phyloP scores from a whole-genome alignment of 2,797 vertebrate species.

The Leuciscus waleckii region DNA sequence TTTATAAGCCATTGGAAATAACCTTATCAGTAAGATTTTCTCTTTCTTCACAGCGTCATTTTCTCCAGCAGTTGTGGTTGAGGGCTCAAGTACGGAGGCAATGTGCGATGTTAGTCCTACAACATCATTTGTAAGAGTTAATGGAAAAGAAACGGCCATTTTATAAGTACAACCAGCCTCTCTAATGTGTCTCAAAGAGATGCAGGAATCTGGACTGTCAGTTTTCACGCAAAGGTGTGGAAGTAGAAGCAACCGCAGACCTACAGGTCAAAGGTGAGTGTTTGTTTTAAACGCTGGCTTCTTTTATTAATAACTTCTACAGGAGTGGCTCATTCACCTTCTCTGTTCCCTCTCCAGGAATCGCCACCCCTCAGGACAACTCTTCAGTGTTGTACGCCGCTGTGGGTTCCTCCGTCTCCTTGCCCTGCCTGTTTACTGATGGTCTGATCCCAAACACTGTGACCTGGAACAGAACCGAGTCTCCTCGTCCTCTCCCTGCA shows the following conservation, averaged over 20 bases:
- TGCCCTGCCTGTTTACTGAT: constrained; percentile 76
- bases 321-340: background rate
- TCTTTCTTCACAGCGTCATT: constrained; percentile 67
- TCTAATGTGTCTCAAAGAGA: constrained; percentile 51
- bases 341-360: constrained; percentile 68
- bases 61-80: constrained; percentile 54
- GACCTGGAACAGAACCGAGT: constrained; percentile 66
- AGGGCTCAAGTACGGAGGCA: constrained; percentile 52
- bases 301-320: background rate
- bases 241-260: constrained; percentile 52
- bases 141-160: constrained; percentile 67
- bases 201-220: constrained; percentile 75
- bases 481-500: constrained; percentile 28
- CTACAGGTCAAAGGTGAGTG: constrained; percentile 74
- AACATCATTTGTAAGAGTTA: background rate
- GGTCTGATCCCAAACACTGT: constrained; percentile 39
- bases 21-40: background rate
- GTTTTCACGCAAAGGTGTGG: constrained; percentile 13
- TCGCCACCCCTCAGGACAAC: constrained; percentile 67
- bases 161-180: background rate
- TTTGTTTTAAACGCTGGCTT: background rate
- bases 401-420: constrained; percentile 67
- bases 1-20: background rate
- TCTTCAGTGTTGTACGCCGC: constrained; percentile 67
- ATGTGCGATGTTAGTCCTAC: constrained; percentile 67